Conservation (phyloP, 2,797 vertebrate species). For the Dryobates pubescens region DNA sequence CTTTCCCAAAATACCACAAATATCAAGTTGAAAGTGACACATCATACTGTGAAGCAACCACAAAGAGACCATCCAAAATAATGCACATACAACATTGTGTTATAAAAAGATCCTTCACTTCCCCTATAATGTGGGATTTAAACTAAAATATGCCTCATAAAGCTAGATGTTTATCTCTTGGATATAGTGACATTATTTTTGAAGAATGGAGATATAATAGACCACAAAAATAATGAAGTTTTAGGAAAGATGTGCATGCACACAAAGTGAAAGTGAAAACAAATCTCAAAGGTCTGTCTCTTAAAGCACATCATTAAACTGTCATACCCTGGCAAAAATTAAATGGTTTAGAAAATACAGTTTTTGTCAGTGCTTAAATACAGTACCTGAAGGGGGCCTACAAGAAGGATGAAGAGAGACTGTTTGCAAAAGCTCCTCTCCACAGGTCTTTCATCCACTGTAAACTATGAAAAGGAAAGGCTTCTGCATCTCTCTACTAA, state of each 20-base stretch:
- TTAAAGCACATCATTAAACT: neutral
- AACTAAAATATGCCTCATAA: neutral
- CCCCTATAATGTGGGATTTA: neutral
- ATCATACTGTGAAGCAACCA: neutral
- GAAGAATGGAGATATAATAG: neutral
- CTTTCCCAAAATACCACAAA: neutral
- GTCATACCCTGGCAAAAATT: neutral
- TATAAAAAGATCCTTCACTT: neutral
- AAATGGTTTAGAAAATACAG: rapidly evolving
- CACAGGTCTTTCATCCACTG: too few species aligned
- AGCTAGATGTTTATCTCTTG: neutral
- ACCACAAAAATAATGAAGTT: neutral
- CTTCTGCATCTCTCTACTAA: too few species aligned
- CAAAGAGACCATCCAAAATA: neutral
- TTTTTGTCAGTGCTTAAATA: neutral
- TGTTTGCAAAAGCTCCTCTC: too few species aligned
- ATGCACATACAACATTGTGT: neutral
- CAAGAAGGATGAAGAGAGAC: too few species aligned
- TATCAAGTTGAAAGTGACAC: neutral
- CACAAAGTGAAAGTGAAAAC: neutral
- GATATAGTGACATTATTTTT: neutral
- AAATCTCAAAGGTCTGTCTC: neutral
- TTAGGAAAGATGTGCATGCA: neutral
- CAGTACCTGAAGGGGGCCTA: too few species aligned
- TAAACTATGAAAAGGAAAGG: too few species aligned